Base-by-base conservation (phyloP, 2,113 vertebrate species). In the Takifugu bimaculatus region DNA sequence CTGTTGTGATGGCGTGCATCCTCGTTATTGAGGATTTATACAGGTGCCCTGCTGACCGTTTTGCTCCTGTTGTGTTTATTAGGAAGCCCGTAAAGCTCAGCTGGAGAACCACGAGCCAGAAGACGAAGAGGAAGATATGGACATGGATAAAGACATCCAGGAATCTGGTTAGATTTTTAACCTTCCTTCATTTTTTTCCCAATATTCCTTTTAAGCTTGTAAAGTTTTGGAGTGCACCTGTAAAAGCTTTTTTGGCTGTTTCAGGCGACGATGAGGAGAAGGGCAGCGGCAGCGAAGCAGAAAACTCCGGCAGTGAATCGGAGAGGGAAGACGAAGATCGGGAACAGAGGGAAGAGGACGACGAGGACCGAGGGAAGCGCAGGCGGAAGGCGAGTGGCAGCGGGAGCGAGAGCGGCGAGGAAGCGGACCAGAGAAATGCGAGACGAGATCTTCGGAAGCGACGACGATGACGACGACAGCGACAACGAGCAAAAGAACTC, bases 51-150 rank as follows among this genome's bases (percentile, higher is more conserved):
- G 35, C 42, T 75, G n/a, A 52, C 26, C 58, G 25, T 52, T 61
- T 58, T 13, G 4, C 10, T 28, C 64, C 5, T 13, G 42, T n/a
- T 81, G 1, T 81, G 15, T 6, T 39, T 57, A 13, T 35, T 65
- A 96, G 94, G 95, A 97, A 48, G 95, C 94, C 29, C 92, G 95
- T 35, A 93, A 93, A 74, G 95, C 95, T 65, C 95, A 97, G 84
- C 83, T 97, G 83, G 95, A 97, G 91, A 97, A 97, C 80, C 95
- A 97, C 10, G 95, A 97, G 80, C 95, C 95, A 0, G 95, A 97
- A 67, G 95, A 96, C 32, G 95, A 96, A 25, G 95, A 96, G 51
- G 94, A 96, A 53, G 95, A 96, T 56, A 77, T 95, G 72, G 90
- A 92, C 66, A 69, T 95, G 77, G 90, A 92, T 51, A 93, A 92